Evolutionary conservation across 2,888 invertebrate genomes (phyloP).

Genomic region (Autographa pulchrina): DNA sequence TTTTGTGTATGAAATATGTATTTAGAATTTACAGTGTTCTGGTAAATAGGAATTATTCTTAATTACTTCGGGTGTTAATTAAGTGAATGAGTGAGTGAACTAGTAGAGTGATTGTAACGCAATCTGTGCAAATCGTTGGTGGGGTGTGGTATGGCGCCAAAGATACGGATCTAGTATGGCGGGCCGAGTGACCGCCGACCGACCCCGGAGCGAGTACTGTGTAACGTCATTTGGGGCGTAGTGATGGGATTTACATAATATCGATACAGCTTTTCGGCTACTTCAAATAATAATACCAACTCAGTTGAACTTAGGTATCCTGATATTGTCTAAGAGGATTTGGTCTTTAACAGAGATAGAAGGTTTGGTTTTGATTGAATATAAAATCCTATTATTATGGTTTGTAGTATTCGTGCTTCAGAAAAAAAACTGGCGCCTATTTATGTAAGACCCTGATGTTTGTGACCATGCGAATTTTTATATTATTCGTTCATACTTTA

Average conservation of each 20-base stretch:
- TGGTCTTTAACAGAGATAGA: too few relatives aligned
- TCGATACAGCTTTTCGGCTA: too few relatives aligned
- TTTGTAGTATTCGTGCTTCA: too few relatives aligned
- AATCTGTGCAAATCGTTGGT: constrained; percentile 74
- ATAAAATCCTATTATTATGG: too few relatives aligned
- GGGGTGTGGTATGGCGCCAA: constrained; percentile 77
- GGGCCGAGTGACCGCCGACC: constrained; percentile 79
- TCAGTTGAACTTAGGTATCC: too few relatives aligned
- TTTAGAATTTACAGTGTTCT: constrained; percentile 35
- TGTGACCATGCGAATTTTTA: too few relatives aligned
- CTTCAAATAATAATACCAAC: too few relatives aligned
- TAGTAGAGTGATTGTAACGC: constrained; percentile 76
- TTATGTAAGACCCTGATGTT: too few relatives aligned
- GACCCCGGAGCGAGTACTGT: constrained; percentile 74
- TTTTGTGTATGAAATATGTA: constrained; percentile 44
- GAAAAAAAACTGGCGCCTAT: too few relatives aligned
- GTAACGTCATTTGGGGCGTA: constrained; percentile 67
- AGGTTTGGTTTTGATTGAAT: too few relatives aligned
- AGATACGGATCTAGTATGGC: constrained; percentile 82
- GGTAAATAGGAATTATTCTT: constrained; percentile 55
- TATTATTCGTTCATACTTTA: too few relatives aligned
- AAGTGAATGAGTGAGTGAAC: constrained; percentile 72
- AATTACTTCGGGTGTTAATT: constrained; percentile 67
- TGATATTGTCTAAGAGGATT: too few relatives aligned
- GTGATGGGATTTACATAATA: constrained; percentile 8